Evolutionary conservation across 2,797 vertebrate species (phyloP), one percentile per base, ranked within the genome.

Genomic region (Notolepis coatsorum): DNA sequence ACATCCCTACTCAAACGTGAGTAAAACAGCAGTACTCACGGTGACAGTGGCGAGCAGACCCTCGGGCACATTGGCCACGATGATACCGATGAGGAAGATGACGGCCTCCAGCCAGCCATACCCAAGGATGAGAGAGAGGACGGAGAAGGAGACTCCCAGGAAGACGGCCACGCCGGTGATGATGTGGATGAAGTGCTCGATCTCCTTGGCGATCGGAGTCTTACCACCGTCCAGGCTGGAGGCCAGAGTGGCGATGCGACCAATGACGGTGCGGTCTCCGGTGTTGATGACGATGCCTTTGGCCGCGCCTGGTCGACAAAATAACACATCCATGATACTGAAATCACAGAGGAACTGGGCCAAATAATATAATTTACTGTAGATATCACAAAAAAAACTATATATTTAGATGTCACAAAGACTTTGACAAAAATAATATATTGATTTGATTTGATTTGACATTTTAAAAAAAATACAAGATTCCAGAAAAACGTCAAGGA

Each of bases 1-100:
- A 35, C 8, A 12, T 35, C 31, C 31, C 10, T 8, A 35, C 4
- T 35, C 31, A 35, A 13, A 35, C 31, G 13, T 13, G 13, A 8
- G 13, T 9, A n/a, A 4, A 6, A 31, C 7, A 18, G n/a, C n/a
- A n/a, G n/a, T n/a, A 89, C 96, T 95, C 71, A 99, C 97, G 49
- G 97, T 99, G 81, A 99, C 97, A 0, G 96, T 99, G 41, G 97
- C 97, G 62, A 98, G 93, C 62, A 99, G 89, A 60, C 97, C 97
- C 64, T 99, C 97, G 0, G 97, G 97, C 58, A 99, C 97, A 0
- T 99, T 98, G 73, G 97, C 97, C 0, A 99, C 97, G 5, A 99
- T 99, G 89, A 99, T 99, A 13, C 97, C 97, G 0, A 99, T 99
- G 52, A 99, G 96, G 89, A 99, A 99, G 87, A 99, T 98, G 59